Conservation (phyloP, 2,797 vertebrate genomes). For the Tauraco hartlaubi region DNA sequence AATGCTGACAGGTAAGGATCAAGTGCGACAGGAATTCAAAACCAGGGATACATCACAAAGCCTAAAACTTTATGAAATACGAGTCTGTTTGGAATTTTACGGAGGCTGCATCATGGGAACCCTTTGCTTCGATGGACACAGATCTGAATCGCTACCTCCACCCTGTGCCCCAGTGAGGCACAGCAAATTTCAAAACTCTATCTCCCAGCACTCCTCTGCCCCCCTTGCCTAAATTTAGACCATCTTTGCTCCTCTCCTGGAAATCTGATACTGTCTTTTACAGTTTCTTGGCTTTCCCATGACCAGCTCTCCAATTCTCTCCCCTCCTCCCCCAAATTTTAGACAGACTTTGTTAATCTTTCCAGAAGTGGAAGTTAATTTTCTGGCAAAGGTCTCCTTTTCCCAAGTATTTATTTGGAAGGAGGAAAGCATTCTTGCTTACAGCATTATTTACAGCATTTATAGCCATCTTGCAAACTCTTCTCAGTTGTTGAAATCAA, state of each 20-base stretch:
- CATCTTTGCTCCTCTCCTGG: neutral
- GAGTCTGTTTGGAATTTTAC: neutral
- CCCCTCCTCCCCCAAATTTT: accelerated
- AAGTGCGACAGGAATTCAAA: neutral
- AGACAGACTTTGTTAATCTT: neutral
- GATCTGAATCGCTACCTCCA: neutral
- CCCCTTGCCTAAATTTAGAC: neutral
- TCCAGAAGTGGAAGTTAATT: neutral
- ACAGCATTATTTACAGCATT: neutral
- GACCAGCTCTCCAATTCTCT: neutral
- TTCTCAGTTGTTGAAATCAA: neutral
- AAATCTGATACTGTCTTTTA: neutral
- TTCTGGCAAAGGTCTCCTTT: neutral
- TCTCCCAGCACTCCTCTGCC: neutral
- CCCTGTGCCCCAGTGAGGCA: neutral
- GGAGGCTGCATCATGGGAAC: neutral
- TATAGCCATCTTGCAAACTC: neutral
- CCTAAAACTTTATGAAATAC: neutral
- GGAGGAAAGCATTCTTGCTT: neutral
- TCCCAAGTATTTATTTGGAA: neutral
- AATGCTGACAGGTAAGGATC: neutral
- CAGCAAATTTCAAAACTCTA: neutral
- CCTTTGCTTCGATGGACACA: accelerated
- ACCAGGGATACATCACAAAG: neutral
- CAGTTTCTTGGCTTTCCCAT: neutral